These are phyloP conservation scores for Hermaeophaga mercurialis DNA, from an alignment of 2,888 invertebrate genomes.

Conservation along the genomic window DNA sequence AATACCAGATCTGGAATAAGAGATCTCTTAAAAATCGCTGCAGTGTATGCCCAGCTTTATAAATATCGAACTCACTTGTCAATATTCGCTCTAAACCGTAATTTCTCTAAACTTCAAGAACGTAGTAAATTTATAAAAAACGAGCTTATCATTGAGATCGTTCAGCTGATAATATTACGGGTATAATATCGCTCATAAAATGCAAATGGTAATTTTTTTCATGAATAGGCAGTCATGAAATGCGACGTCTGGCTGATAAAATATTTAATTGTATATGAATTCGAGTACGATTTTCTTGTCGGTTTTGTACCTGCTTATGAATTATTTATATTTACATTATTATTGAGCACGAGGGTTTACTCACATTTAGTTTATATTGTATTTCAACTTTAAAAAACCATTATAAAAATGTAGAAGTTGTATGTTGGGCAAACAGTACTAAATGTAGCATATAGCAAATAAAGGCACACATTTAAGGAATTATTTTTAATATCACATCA, in stretches of 20 bases:
- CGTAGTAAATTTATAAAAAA: background rate
- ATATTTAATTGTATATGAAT: constrained; percentile 7
- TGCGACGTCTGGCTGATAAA: constrained; percentile 10
- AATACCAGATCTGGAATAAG: too few relatives aligned
- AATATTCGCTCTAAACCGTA: too few relatives aligned
- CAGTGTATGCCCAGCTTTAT: too few relatives aligned
- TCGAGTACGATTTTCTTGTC: constrained; percentile 6
- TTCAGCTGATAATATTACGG: background rate
- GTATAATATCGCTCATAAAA: constrained; percentile 2
- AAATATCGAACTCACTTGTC: too few relatives aligned
- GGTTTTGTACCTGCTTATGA: constrained; percentile 5
- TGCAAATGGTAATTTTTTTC: constrained; percentile 7
- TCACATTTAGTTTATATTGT: background rate
- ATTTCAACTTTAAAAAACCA: too few relatives aligned
- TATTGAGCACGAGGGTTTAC: background rate
- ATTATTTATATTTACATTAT: constrained; percentile 5
- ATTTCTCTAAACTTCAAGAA: too few relatives aligned
- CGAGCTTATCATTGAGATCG: background rate
- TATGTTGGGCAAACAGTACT: too few relatives aligned
- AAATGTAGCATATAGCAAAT: too few relatives aligned
- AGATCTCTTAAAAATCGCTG: too few relatives aligned
- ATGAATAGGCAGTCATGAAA: constrained; percentile 8
- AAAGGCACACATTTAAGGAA: too few relatives aligned
- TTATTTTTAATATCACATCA: too few relatives aligned
- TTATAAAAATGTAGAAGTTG: too few relatives aligned